A percentile compares a stretch with the other conserved stretches of the same genome.
phyloP scores from a whole-genome alignment of 1,140 invertebrate genomes.

The Elysia chlorotica region DNA sequence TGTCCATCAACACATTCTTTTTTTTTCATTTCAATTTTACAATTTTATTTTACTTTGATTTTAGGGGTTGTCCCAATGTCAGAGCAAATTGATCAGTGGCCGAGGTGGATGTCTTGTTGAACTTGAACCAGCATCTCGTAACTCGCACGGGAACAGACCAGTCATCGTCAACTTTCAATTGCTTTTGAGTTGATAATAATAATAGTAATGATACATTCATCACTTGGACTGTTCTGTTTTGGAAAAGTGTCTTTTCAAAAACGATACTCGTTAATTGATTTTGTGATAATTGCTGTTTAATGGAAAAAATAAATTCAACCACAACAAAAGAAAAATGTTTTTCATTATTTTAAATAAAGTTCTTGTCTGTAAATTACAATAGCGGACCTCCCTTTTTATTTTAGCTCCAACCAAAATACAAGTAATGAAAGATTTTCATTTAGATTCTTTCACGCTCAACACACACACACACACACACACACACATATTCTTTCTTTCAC shows the following conservation, averaged over 20 bases:
- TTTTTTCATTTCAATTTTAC: background rate
- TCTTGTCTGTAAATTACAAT: too few relatives aligned
- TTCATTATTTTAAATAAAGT: too few relatives aligned
- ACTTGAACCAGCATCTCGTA: background rate
- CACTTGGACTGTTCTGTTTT: background rate
- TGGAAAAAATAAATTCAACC: too few relatives aligned
- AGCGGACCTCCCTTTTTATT: too few relatives aligned
- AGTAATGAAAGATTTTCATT: too few relatives aligned
- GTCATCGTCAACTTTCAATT: background rate
- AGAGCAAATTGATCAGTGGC: slow-evolving; percentile 11
- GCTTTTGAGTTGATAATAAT: background rate
- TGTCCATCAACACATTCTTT: background rate
- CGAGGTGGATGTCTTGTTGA: background rate
- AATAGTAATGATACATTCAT: background rate
- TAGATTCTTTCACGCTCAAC: too few relatives aligned
- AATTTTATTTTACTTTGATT: background rate
- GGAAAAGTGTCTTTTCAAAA: background rate
- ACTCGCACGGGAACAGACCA: too few relatives aligned
- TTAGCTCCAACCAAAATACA: too few relatives aligned
- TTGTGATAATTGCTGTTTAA: too few relatives aligned
- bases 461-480: too few relatives aligned
- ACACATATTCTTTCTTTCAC: too few relatives aligned
- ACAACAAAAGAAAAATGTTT: too few relatives aligned
- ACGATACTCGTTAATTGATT: background rate
- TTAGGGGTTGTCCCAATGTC: slow-evolving; percentile 4